phyloP scores from a whole-genome alignment of 92 coral and sea anemone genomes.

The Epizoanthus scotinus region DNA sequence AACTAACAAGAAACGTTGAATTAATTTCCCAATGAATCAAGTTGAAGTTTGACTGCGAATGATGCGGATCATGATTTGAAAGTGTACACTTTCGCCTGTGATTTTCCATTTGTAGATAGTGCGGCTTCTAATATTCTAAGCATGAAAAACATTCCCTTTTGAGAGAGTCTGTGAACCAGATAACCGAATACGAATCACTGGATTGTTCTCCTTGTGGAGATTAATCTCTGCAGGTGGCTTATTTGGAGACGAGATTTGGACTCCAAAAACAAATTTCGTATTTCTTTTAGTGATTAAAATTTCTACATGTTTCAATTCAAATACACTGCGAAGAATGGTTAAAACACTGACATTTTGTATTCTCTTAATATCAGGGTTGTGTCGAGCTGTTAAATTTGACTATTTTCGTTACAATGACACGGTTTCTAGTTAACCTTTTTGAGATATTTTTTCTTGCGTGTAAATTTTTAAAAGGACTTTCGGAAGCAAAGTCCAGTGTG shows the following conservation, averaged over 20 bases:
- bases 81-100: background rate
- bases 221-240: conserved; percentile 71
- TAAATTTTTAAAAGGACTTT: conserved; percentile 3
- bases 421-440: conserved; percentile 5
- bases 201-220: background rate
- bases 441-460: conserved; percentile 27
- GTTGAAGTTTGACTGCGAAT: conserved; percentile 34
- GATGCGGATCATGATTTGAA: conserved; percentile 14
- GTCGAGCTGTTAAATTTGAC: conserved; percentile 22
- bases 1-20: conserved; percentile 45
- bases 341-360: conserved; percentile 29
- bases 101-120: conserved; percentile 4
- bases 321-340: conserved; percentile 14
- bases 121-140: conserved; percentile 10
- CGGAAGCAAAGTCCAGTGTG: conserved; percentile 7
- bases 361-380: conserved; percentile 28
- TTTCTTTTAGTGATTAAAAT: conserved; percentile 14
- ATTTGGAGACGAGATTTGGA: conserved; percentile 58
- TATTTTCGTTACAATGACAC: conserved; percentile 25
- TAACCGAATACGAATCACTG: conserved; percentile 32
- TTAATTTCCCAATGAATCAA: conserved; percentile 22
- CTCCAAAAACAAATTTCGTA: conserved; percentile 61
- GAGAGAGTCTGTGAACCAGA: conserved; percentile 7
- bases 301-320: conserved; percentile 23
- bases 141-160: conserved; percentile 3